A percentile compares a stretch with the other conserved stretches of the same genome.
Evolutionary conservation across 2,888 invertebrate genomes (phyloP).

Genomic region (Helobdella robusta): DNA sequence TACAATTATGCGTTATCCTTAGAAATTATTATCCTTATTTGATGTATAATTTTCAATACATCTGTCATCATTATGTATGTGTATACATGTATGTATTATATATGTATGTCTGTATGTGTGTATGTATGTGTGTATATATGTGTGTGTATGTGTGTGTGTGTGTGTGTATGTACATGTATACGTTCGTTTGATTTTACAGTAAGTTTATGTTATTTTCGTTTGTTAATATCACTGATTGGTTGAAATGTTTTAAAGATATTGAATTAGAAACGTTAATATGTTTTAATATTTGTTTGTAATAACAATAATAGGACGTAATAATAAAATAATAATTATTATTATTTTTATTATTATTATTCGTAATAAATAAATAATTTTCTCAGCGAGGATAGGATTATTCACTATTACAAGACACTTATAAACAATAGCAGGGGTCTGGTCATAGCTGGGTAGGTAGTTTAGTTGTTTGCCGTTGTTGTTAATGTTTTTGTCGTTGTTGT

Average conservation of each 20-base stretch:
- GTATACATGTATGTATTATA: too few species aligned
- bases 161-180: slow-evolving; percentile 3
- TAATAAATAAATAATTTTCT: background rate
- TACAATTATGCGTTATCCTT: too few species aligned
- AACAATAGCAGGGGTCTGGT: slow-evolving; percentile 50
- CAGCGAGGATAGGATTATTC: slow-evolving; percentile 51
- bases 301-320: too few species aligned
- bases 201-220: background rate
- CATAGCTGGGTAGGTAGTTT: slow-evolving; percentile 50
- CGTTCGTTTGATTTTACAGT: background rate
- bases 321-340: too few species aligned
- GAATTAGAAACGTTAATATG: background rate
- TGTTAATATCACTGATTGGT: background rate
- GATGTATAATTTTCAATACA: too few species aligned
- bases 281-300: background rate
- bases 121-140: slow-evolving; percentile 13
- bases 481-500: background rate
- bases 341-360: too few species aligned
- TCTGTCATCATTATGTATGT: too few species aligned
- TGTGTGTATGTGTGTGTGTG: slow-evolving; percentile 14
- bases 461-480: too few species aligned
- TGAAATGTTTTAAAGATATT: background rate
- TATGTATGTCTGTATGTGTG: too few species aligned
- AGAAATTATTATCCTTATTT: too few species aligned
- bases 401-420: slow-evolving; percentile 48